A percentile compares a stretch with the other conserved stretches of the same genome.
These are phyloP conservation scores for Colletes gigas DNA, from an alignment of 1,140 invertebrate genomes.

Conservation along the genomic window DNA sequence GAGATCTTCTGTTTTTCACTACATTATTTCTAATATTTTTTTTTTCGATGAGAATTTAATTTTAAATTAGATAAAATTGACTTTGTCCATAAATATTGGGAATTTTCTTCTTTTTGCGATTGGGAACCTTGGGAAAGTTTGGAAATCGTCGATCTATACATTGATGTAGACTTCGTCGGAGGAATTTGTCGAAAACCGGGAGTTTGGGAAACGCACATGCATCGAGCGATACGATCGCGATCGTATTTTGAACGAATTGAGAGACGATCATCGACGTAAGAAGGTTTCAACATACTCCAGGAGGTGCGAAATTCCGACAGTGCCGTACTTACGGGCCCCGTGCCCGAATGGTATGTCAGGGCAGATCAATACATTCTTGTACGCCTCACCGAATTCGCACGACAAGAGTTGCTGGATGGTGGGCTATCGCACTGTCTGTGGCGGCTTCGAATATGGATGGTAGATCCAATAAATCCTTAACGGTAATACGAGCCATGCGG, in stretches of 20 bases:
- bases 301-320: constrained; percentile 74
- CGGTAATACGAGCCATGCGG: constrained; percentile 49
- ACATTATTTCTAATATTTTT: no score
- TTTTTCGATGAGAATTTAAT: no score
- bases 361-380: constrained; percentile 79
- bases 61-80: no score
- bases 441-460: constrained; percentile 46
- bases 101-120: no score
- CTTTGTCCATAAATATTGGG: no score
- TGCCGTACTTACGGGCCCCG: constrained; percentile 74
- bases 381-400: constrained; percentile 73
- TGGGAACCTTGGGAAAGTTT: no score
- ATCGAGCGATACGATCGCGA: neutral
- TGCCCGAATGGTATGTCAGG: constrained; percentile 75
- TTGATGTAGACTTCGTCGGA: neutral
- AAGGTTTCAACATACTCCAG: constrained; percentile 61
- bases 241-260: constrained; percentile 26
- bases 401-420: constrained; percentile 60
- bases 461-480: constrained; percentile 59
- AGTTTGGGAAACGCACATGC: neutral
- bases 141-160: no score
- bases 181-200: neutral
- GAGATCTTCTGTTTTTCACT: no score
- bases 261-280: constrained; percentile 30
- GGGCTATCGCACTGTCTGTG: constrained; percentile 44